Evolutionary conservation across 1,140 invertebrate species (phyloP).

Genomic region (Drosophila neocordata): DNA sequence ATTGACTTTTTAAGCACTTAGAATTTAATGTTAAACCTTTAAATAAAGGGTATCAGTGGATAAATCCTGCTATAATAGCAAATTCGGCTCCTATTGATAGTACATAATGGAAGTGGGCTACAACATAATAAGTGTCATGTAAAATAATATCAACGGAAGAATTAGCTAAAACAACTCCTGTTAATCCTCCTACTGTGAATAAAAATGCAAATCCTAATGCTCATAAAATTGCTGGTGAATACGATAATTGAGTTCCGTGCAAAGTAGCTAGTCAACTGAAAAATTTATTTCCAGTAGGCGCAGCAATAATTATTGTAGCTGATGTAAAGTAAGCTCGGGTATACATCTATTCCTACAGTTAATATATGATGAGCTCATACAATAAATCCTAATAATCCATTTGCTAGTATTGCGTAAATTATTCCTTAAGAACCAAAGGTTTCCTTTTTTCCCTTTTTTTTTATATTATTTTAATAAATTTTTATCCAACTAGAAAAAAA

Average conservation of each 20-base stretch:
- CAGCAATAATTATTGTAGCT: slow-evolving; percentile 88
- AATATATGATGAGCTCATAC: slow-evolving; percentile 83
- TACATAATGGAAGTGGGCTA: slow-evolving; percentile 90
- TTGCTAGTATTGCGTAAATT: slow-evolving; percentile 87
- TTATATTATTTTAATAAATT: no score
- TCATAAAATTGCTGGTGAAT: slow-evolving; percentile 86
- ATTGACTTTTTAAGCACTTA: slow-evolving; percentile 85
- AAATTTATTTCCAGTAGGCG: slow-evolving; percentile 86
- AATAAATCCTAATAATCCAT: slow-evolving; percentile 88
- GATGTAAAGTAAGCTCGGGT: slow-evolving; percentile 89
- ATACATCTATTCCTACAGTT: slow-evolving; percentile 88
- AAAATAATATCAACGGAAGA: slow-evolving; percentile 88
- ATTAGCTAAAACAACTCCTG: slow-evolving; percentile 87
- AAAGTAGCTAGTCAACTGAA: slow-evolving; percentile 85
- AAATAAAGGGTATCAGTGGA: slow-evolving; percentile 87
- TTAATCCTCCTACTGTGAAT: slow-evolving; percentile 86
- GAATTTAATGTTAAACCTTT: slow-evolving; percentile 85
- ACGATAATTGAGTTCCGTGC: slow-evolving; percentile 82
- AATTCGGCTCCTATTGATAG: slow-evolving; percentile 88
- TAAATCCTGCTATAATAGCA: slow-evolving; percentile 87
- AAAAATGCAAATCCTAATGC: slow-evolving; percentile 89
- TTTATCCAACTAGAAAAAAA: no score
- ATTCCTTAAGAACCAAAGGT: slow-evolving; percentile 85
- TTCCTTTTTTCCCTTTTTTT: slow-evolving; percentile 84
- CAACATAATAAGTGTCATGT: slow-evolving; percentile 91